A percentile compares a stretch with the other conserved stretches of the same genome.
phyloP scores from a whole-genome alignment of 2,888 invertebrate species.

The Hyppa rectilinea region DNA sequence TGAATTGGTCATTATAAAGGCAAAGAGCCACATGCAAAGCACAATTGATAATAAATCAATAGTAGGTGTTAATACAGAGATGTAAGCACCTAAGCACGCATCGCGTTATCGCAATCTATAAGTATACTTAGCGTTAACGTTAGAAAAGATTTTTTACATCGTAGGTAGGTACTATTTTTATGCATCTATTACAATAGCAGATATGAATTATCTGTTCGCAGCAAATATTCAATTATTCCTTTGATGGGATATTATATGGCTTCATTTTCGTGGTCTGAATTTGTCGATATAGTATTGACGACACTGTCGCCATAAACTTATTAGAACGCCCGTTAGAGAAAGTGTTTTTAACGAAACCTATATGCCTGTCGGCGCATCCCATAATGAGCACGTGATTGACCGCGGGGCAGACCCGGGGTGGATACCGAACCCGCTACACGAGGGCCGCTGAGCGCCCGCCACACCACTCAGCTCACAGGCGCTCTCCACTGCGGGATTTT shows the following conservation, averaged over 20 bases:
- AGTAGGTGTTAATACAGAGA: slow-evolving; percentile 40
- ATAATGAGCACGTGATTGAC: too few relatives aligned
- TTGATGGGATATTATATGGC: too few relatives aligned
- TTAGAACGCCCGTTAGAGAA: neutral
- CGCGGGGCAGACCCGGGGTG: too few relatives aligned
- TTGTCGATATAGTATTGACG: neutral
- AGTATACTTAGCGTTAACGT: slow-evolving; percentile 37
- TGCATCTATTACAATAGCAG: slow-evolving; percentile 12
- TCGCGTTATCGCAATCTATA: slow-evolving; percentile 39
- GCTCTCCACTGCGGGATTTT: too few relatives aligned
- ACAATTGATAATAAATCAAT: slow-evolving; percentile 60
- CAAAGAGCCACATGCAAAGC: slow-evolving; percentile 56
- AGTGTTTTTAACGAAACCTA: slow-evolving; percentile 1
- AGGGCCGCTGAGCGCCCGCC: too few relatives aligned
- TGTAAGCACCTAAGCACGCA: slow-evolving; percentile 48
- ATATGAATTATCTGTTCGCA: slow-evolving; percentile 4
- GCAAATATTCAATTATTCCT: slow-evolving; percentile 13
- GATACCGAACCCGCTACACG: too few relatives aligned
- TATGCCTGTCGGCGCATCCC: too few relatives aligned
- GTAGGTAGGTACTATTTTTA: slow-evolving; percentile 11
- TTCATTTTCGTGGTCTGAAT: neutral
- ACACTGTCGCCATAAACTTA: neutral
- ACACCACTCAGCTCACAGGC: too few relatives aligned
- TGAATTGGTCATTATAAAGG: slow-evolving; percentile 57
- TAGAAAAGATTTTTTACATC: slow-evolving; percentile 42